Evolutionary conservation across 2,888 invertebrate species (phyloP).

Genomic region (Pristionchus arcanus): DNA sequence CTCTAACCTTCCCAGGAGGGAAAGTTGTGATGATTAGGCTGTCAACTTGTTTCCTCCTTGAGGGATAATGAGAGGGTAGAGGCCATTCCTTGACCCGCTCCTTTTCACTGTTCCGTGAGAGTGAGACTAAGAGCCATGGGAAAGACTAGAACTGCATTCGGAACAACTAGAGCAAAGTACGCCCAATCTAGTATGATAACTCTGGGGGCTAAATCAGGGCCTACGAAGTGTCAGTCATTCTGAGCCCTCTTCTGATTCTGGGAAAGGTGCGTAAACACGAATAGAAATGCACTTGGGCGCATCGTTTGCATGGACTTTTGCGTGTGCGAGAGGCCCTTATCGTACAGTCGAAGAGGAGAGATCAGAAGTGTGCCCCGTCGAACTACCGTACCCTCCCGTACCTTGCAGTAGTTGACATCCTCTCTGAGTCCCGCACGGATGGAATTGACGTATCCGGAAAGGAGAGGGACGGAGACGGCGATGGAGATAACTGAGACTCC

Average conservation of each 20-base stretch:
- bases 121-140: not conserved
- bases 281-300: slow-evolving; percentile 3
- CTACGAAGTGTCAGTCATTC: not conserved
- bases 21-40: slow-evolving; percentile 45
- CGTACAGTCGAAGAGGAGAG: not conserved
- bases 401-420: slow-evolving; percentile 57
- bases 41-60: slow-evolving; percentile 28
- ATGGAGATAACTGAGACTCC: slow-evolving; percentile 51
- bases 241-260: not conserved
- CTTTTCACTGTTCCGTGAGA: not conserved
- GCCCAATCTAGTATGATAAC: no score
- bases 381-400: not conserved
- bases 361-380: not conserved
- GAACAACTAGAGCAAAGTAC: no score
- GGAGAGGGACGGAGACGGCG: slow-evolving; percentile 51
- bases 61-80: not conserved
- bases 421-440: slow-evolving; percentile 44
- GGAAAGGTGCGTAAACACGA: slow-evolving; percentile 27
- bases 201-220: no score
- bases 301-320: slow-evolving; percentile 48
- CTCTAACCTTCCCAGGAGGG: slow-evolving; percentile 32
- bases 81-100: slow-evolving; percentile 9
- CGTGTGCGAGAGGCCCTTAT: not conserved
- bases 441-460: slow-evolving; percentile 52
- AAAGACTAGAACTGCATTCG: not conserved